These are phyloP conservation scores for Aulostomus chinensis DNA, from an alignment of 2,797 vertebrate genomes.

Conservation along the genomic window DNA sequence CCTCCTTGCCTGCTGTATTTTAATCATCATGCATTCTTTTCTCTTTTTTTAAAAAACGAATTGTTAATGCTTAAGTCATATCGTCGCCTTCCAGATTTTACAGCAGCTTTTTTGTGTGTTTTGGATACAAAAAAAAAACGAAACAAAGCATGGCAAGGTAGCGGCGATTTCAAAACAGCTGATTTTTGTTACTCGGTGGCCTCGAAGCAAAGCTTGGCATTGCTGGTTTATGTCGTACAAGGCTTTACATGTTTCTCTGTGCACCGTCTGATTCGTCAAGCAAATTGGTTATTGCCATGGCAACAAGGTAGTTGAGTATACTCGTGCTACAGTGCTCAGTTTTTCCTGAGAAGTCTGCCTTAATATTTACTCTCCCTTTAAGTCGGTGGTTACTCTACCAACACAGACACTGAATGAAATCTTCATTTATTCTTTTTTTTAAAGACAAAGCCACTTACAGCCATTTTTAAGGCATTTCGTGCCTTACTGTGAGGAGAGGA, in stretches of 20 bases:
- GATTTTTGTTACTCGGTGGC: slow-evolving; percentile 10
- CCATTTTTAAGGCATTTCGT: slow-evolving; percentile 23
- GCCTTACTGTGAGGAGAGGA: slow-evolving; percentile 41
- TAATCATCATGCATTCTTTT: slow-evolving; percentile 1
- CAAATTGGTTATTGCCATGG: slow-evolving; percentile 26
- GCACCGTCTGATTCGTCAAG: slow-evolving; percentile 22
- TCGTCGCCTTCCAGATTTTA: slow-evolving; percentile 20
- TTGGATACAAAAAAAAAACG: neutral
- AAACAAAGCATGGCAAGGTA: slow-evolving; percentile 7
- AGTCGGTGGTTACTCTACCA: slow-evolving; percentile 44
- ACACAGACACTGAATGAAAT: slow-evolving; percentile 44
- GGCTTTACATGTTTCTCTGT: slow-evolving; percentile 36
- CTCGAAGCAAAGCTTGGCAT: slow-evolving; percentile 28
- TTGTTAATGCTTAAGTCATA: slow-evolving; percentile 5
- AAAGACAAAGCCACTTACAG: slow-evolving; percentile 30
- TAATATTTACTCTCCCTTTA: slow-evolving; percentile 38
- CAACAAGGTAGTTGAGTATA: slow-evolving; percentile 1
- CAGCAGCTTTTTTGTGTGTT: slow-evolving; percentile 12
- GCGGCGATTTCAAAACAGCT: slow-evolving; percentile 16
- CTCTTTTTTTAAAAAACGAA: too few species aligned
- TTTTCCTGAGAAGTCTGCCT: slow-evolving; percentile 7
- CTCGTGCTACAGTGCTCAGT: neutral
- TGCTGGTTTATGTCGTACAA: slow-evolving; percentile 35
- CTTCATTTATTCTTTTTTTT: slow-evolving; percentile 3
- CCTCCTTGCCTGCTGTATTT: slow-evolving; percentile 42